These are phyloP conservation scores for Apamea sordens DNA, from an alignment of 2,888 invertebrate genomes.

Conservation along the genomic window DNA sequence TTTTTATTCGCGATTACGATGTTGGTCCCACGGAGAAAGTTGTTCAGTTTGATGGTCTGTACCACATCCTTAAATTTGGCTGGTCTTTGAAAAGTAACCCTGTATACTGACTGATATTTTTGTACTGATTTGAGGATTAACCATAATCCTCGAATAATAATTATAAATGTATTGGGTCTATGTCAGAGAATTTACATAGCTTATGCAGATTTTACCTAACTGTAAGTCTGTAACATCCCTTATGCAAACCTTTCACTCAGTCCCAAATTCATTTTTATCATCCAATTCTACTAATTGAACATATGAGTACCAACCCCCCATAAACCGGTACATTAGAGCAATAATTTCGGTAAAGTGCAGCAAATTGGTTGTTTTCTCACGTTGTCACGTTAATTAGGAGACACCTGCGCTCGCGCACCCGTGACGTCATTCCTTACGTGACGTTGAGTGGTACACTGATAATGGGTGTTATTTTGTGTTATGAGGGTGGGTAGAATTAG, in stretches of 20 bases:
- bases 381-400: slow-evolving; percentile 71
- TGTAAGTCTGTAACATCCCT: background rate
- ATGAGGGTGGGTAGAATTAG: slow-evolving; percentile 27
- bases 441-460: slow-evolving; percentile 40
- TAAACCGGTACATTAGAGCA: slow-evolving; percentile 36
- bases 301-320: slow-evolving; percentile 21
- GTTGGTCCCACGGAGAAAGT: too few species aligned
- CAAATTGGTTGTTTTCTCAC: slow-evolving; percentile 79
- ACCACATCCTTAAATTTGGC: too few species aligned
- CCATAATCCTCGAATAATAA: too few species aligned
- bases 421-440: slow-evolving; percentile 63
- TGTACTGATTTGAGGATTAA: too few species aligned
- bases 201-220: too few species aligned
- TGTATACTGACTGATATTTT: too few species aligned
- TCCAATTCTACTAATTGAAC: slow-evolving; percentile 15
- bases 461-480: slow-evolving; percentile 36
- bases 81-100: too few species aligned
- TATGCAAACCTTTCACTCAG: background rate
- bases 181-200: too few species aligned
- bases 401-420: slow-evolving; percentile 74
- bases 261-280: slow-evolving; percentile 17
- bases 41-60: too few species aligned
- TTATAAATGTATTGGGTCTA: too few species aligned
- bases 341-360: slow-evolving; percentile 66
- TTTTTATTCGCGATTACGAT: too few species aligned